Conservation (phyloP, 2,888 invertebrate genomes). For the Temnothorax unifasciatus region DNA sequence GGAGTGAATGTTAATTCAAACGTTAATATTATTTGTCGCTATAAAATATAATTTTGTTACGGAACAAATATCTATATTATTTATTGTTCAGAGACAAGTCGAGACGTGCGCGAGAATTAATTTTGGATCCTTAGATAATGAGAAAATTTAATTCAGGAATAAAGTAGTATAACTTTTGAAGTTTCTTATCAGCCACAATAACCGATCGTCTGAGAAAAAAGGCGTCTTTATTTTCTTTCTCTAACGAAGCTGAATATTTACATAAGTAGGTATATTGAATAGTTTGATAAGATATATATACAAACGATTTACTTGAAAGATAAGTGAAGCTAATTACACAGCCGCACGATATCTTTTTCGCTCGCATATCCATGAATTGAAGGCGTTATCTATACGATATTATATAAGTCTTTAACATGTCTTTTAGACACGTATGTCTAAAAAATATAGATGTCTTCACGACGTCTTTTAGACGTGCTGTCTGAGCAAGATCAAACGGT, state of each 20-base stretch:
- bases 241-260: neutral
- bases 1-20: neutral
- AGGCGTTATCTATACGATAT: neutral
- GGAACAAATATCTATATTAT: neutral
- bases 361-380: neutral
- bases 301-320: neutral
- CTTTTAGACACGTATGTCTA: too few species aligned
- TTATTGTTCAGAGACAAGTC: neutral
- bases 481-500: too few species aligned
- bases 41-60: neutral
- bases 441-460: too few species aligned
- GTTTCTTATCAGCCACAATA: neutral
- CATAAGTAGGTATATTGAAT: neutral
- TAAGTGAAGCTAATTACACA: neutral
- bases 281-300: neutral
- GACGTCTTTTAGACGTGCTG: too few species aligned
- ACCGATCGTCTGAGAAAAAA: neutral
- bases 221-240: neutral
- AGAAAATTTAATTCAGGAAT: neutral
- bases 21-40: neutral
- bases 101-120: neutral
- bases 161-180: neutral
- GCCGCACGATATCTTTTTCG: neutral
- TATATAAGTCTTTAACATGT: neutral
- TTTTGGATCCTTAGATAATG: neutral